A percentile compares a stretch with the other conserved stretches of the same genome.
Conservation (phyloP, 2,888 invertebrate species). For the Eilema caniola region DNA sequence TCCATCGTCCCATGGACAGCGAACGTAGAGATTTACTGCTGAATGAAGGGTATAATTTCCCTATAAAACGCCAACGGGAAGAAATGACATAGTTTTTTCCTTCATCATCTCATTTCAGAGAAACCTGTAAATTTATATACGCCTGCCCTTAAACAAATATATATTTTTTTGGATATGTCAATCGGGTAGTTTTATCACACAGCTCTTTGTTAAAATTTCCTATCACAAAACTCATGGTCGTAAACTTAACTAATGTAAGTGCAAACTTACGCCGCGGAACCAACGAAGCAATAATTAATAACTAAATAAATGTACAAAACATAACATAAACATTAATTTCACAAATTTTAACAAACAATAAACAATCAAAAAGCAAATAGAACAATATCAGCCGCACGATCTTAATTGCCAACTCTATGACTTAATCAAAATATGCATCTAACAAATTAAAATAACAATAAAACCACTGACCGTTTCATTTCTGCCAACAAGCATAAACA, state of each 20-base stretch:
- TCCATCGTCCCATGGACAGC: too few species aligned
- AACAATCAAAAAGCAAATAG: conserved; percentile 4
- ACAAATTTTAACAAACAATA: conserved; percentile 3
- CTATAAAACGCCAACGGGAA: too few species aligned
- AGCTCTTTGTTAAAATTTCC: not conserved
- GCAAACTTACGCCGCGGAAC: not conserved
- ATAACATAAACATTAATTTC: not conserved
- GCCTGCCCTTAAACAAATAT: too few species aligned
- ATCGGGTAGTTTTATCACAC: too few species aligned
- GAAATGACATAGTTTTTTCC: too few species aligned
- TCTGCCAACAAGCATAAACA: conserved; percentile 7
- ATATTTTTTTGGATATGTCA: too few species aligned
- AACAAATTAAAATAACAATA: conserved; percentile 40
- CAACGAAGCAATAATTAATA: not conserved
- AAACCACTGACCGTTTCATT: conserved; percentile 40
- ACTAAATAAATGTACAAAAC: not conserved
- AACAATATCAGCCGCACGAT: conserved; percentile 17
- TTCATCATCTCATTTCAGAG: too few species aligned
- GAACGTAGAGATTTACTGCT: too few species aligned
- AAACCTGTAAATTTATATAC: too few species aligned
- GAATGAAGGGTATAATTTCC: too few species aligned
- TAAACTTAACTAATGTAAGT: not conserved
- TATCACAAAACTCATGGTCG: not conserved
- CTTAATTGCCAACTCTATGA: conserved; percentile 17
- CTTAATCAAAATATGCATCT: conserved; percentile 23